Base-by-base conservation (phyloP, 2,888 invertebrate species). In the Xanthorhoe designata region DNA sequence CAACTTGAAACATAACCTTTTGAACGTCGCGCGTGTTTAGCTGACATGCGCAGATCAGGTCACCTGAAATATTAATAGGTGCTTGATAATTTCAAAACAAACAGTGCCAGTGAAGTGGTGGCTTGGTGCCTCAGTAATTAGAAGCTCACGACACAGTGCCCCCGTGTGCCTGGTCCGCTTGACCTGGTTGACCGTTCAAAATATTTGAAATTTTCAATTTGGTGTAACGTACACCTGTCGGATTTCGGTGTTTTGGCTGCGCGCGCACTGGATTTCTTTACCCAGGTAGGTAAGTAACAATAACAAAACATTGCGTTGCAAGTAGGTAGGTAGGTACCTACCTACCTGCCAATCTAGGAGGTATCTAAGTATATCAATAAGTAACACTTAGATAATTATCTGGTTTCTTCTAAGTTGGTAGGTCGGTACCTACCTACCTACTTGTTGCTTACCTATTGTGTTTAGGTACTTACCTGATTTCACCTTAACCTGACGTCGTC, bases 1-100 rank as follows among this genome's bases (percentile, higher is more conserved):
- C 76, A 80, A 90, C 91, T 88, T 91, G 88, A 83, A 86, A 92
- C 89, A 87, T 90, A 91, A 91, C 91, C 91, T 90, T 86, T 92
- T 79, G 79, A 91, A 92, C 82, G 79, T 79, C 84, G 91, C 91
- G 92, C 91, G 92, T 89, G 89, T 89, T 85, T 79, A 71, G 78
- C 83, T 86, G 87, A 84, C 93, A 93, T 93, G 93, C 93, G 93
- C 93, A 93, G 86, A 89, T 70, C 77, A 80, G 79, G 75, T 84
- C 83, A 81, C 79, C 78, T 77, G 85, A 90, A 90, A 89, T 90
- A 89, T 88, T 90, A 87, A 88, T 90, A 87, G 86, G 88, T 87
- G 83, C 79, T 80, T 86, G 81, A 82, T 89, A 89, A 90, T 89
- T 90, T 88, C 88, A 89, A 91, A 93, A 92, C 91, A 92, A 92